Evolutionary conservation across 1,140 invertebrate species (phyloP).

Genomic region (Drosophila oshimai): DNA sequence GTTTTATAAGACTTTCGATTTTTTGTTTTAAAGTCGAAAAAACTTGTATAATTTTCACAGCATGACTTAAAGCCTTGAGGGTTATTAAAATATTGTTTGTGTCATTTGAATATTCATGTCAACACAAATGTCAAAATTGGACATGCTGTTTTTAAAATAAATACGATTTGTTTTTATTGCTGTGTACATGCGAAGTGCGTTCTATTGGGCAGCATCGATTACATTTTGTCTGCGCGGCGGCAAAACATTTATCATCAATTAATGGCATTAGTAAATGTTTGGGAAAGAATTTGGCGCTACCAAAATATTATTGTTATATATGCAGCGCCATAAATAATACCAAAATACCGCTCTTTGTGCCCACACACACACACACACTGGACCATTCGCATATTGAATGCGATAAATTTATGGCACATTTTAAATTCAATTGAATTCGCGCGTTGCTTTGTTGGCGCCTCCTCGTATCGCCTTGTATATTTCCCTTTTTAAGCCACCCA

Average conservation of each 20-base stretch:
- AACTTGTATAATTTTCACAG: no score
- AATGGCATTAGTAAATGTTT: constrained; percentile 62
- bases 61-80: no score
- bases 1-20: no score
- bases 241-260: constrained; percentile 60
- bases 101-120: no score
- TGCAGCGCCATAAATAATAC: constrained; percentile 58
- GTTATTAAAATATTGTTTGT: no score
- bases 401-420: constrained; percentile 57
- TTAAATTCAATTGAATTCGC: constrained; percentile 68
- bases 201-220: constrained; percentile 10
- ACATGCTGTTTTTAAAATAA: no score
- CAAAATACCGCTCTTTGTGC: constrained; percentile 31
- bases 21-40: no score
- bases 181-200: not conserved
- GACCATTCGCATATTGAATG: constrained; percentile 21
- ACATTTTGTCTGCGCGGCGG: constrained; percentile 27
- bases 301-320: constrained; percentile 49
- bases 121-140: no score
- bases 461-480: constrained; percentile 10
- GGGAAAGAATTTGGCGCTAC: constrained; percentile 41
- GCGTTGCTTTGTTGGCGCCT: constrained; percentile 17
- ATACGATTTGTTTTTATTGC: not conserved
- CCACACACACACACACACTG: not conserved
- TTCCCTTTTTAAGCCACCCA: constrained; percentile 30